These are phyloP conservation scores for Ochropleura leucogaster DNA, from an alignment of 2,888 invertebrate species.

Conservation along the genomic window DNA sequence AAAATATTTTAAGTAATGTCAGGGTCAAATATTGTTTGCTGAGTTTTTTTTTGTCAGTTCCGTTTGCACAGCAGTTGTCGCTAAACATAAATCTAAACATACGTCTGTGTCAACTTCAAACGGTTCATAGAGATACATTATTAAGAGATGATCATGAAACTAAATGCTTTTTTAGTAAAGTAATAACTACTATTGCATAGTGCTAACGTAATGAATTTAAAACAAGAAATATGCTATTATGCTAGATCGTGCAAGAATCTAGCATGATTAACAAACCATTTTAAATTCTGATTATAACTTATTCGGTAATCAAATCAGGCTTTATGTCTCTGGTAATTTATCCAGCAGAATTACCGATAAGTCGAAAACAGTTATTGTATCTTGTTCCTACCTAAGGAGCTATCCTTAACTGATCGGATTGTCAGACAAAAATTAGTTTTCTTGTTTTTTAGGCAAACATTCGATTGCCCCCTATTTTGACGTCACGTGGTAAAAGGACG, in stretches of 20 bases:
- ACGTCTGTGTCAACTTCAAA: background rate
- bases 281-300: background rate
- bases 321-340: background rate
- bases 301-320: background rate
- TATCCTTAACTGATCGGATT: too few relatives aligned
- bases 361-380: background rate
- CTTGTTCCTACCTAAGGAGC: background rate
- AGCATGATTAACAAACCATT: background rate
- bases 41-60: background rate
- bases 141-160: background rate
- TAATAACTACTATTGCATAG: slow-evolving; percentile 2
- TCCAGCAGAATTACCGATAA: background rate
- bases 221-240: background rate
- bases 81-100: background rate
- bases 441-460: too few relatives aligned
- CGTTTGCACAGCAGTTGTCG: background rate
- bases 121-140: background rate
- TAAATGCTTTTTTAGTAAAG: background rate
- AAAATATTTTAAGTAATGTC: slow-evolving; percentile 20
- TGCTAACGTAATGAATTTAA: background rate
- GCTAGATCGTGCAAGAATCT: background rate
- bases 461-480: too few relatives aligned
- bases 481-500: too few relatives aligned
- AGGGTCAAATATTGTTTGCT: slow-evolving; percentile 20
- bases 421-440: too few relatives aligned